phyloP scores from a whole-genome alignment of 2,113 vertebrate genomes.

The Pongo abelii region DNA sequence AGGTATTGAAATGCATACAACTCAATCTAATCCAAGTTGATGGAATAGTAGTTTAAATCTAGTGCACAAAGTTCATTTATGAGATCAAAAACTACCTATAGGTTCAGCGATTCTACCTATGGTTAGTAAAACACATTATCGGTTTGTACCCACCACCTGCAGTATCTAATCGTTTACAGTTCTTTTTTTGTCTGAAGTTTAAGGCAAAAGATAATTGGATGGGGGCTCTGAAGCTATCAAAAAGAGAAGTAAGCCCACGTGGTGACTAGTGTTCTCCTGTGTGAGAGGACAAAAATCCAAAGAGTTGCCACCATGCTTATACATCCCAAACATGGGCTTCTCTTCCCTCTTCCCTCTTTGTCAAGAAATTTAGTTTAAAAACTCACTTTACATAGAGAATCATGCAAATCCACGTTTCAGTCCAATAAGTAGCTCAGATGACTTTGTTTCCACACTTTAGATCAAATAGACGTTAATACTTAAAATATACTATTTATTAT shows the following conservation, averaged over 20 bases:
- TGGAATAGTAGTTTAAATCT: background rate
- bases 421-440: background rate
- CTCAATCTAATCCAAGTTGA: background rate
- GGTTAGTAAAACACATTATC: background rate
- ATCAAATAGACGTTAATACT: background rate
- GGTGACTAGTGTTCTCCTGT: background rate
- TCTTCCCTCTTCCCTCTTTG: background rate
- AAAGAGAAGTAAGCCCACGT: background rate
- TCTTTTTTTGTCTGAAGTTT: conserved; percentile 13
- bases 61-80: background rate
- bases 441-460: conserved; percentile 14
- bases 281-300: background rate
- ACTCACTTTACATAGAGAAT: background rate
- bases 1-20: background rate
- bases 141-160: background rate
- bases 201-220: conserved; percentile 33
- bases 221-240: background rate
- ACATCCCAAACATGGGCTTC: background rate
- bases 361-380: conserved; percentile 11
- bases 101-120: background rate
- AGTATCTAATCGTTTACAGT: background rate
- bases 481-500: background rate
- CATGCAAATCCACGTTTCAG: background rate
- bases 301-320: background rate
- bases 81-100: background rate